Percentiles rank a stretch among this genome's conserved stretches.
These are phyloP conservation scores for Tenthredo scrophulariae DNA, from an alignment of 2,888 invertebrate genomes.

Conservation along the genomic window DNA sequence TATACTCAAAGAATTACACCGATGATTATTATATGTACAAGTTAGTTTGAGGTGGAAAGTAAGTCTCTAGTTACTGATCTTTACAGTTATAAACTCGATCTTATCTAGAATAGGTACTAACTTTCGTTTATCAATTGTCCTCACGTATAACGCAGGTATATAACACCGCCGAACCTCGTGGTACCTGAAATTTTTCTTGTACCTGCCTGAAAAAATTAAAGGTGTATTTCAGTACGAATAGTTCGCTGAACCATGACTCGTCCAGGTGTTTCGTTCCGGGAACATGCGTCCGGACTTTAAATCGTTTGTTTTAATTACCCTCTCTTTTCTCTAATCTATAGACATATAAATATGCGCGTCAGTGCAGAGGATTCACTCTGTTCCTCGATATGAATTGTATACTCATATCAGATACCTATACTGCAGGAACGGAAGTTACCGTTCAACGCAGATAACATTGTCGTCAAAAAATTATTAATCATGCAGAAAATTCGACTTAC, in stretches of 20 bases:
- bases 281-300: neutral
- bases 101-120: neutral
- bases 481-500: too few relatives aligned
- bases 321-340: neutral
- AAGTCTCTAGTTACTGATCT: neutral
- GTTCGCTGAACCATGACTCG: conserved; percentile 4
- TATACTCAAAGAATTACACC: neutral
- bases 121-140: neutral
- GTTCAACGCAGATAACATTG: neutral
- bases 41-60: neutral
- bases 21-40: neutral
- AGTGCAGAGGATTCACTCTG: neutral
- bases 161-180: neutral
- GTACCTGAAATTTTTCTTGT: neutral
- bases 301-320: conserved; percentile 1
- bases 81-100: conserved; percentile 1
- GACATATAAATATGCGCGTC: neutral
- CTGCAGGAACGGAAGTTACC: neutral
- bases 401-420: neutral
- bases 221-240: neutral
- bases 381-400: neutral
- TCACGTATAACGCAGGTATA: neutral
- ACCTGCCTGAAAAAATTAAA: neutral
- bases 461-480: neutral
- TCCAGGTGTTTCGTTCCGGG: neutral